phyloP scores from a whole-genome alignment of 2,888 invertebrate genomes.

The Liposcelis brunnea region DNA sequence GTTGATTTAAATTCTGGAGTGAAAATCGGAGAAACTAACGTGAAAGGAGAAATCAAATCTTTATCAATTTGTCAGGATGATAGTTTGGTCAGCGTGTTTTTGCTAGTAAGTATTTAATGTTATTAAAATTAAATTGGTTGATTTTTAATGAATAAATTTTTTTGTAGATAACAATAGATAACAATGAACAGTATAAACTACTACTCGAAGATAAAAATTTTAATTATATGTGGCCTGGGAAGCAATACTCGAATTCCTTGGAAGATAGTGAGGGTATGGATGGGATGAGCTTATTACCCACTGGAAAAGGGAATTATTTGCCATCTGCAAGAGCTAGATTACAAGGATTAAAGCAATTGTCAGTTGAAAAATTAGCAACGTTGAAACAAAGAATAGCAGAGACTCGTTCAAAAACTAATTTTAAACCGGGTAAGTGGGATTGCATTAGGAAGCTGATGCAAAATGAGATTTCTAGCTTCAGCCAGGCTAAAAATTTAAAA shows the following conservation, averaged over 20 bases:
- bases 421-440: constrained; percentile 9
- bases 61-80: constrained; percentile 57
- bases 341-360: constrained; percentile 45
- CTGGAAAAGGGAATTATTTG: constrained; percentile 20
- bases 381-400: constrained; percentile 44
- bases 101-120: constrained; percentile 15
- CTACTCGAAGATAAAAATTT: constrained; percentile 60
- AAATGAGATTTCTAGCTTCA: background rate
- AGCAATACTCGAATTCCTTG: constrained; percentile 10
- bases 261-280: constrained; percentile 7
- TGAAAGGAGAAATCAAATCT: constrained; percentile 41
- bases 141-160: constrained; percentile 10
- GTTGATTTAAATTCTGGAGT: constrained; percentile 53
- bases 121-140: constrained; percentile 10
- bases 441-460: background rate
- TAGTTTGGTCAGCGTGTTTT: constrained; percentile 35
- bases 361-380: constrained; percentile 47
- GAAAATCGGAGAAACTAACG: constrained; percentile 45
- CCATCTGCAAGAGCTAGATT: constrained; percentile 34
- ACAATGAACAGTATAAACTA: constrained; percentile 65
- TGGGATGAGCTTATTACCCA: constrained; percentile 3
- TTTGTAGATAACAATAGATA: constrained; percentile 50
- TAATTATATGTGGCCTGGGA: constrained; percentile 49
- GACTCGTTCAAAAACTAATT: constrained; percentile 17
- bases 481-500: constrained; percentile 5